phyloP scores from a whole-genome alignment of 2,888 invertebrate genomes.

The Galerucella pusilla region DNA sequence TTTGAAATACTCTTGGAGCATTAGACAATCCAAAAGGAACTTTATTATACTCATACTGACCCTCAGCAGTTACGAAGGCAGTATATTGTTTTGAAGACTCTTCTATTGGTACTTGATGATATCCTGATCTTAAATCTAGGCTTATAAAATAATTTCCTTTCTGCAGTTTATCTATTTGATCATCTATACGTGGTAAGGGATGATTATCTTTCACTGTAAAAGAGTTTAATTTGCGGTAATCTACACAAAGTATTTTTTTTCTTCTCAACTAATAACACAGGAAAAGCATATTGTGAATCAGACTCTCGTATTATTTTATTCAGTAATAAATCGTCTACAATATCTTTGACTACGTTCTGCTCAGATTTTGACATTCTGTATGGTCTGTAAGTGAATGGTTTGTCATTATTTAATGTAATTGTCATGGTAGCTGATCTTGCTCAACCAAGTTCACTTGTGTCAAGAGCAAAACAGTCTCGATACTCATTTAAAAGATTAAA shows the following conservation, averaged over 20 bases:
- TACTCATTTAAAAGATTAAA: too few species aligned
- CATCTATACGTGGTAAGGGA: constrained; percentile 24
- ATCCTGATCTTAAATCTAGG: constrained; percentile 37
- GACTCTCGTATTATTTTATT: constrained; percentile 23
- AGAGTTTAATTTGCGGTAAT: too few species aligned
- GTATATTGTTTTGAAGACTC: too few species aligned
- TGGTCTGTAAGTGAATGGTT: constrained; percentile 30
- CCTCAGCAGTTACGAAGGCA: too few species aligned
- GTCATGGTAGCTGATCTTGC: too few species aligned
- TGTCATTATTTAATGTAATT: not conserved
- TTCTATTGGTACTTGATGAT: too few species aligned
- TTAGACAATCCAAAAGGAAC: too few species aligned
- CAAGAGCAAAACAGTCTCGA: too few species aligned
- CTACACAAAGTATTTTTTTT: constrained; percentile 39
- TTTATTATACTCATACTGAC: too few species aligned
- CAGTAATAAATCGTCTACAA: constrained; percentile 40
- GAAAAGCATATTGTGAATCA: constrained; percentile 44
- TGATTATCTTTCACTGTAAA: too few species aligned
- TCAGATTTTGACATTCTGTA: constrained; percentile 46
- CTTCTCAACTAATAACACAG: constrained; percentile 46
- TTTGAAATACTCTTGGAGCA: too few species aligned
- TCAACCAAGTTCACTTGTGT: too few species aligned
- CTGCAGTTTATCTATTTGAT: constrained; percentile 41
- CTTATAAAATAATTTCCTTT: constrained; percentile 43
- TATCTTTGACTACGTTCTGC: constrained; percentile 42